Base-by-base conservation (phyloP, 2,888 invertebrate species). In the Torymus auratus region DNA sequence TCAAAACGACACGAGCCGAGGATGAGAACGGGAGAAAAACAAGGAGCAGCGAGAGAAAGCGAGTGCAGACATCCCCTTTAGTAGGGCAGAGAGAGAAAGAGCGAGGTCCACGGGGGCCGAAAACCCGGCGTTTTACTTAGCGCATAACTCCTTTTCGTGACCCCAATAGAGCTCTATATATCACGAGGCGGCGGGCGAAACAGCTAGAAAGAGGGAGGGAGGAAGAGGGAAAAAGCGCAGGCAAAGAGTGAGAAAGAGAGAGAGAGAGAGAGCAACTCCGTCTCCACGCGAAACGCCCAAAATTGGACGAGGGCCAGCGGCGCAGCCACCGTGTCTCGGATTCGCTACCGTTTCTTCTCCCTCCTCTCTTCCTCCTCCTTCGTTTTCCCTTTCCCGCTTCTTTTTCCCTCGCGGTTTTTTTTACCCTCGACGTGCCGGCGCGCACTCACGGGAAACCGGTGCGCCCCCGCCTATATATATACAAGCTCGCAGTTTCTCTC, bases 281-380 rank as follows among this genome's bases (percentile, higher is more conserved):
- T 53, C 67, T 53, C 68, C 72, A 60, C 55, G 82, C 75, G 79
- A 84, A 85, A 84, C 84, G 83, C 81, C 82, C 83, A 80, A 87
- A 88, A 86, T 88, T 88, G 88, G 86, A 87, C 81, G 81, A 71
- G 79, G 70, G 87, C 86, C 88, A 88, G 84, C 71, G 23, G 56
- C 52, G 52, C 64, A 28, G 64, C 64, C 70, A 52, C 41, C 75
- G 67, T 70, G 60, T 77, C 62, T 82, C 71, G 56, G 70, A 58
- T 80, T 81, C 74, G 69, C 80, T 15, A 58, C 73, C 53, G 14
- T 67, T 78, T 82, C 55, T 62, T 70, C 74, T 52, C 73, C 41
- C 17, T 10, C 20, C 65, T 53, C 20, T 17, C n/a, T 50, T 23
- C 14, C 4, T 52, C 15, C n/a, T 61, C 2, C 41, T 70, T n/a